These are phyloP conservation scores for Pherbina coryleti DNA, from an alignment of 2,888 invertebrate genomes.

Conservation along the genomic window DNA sequence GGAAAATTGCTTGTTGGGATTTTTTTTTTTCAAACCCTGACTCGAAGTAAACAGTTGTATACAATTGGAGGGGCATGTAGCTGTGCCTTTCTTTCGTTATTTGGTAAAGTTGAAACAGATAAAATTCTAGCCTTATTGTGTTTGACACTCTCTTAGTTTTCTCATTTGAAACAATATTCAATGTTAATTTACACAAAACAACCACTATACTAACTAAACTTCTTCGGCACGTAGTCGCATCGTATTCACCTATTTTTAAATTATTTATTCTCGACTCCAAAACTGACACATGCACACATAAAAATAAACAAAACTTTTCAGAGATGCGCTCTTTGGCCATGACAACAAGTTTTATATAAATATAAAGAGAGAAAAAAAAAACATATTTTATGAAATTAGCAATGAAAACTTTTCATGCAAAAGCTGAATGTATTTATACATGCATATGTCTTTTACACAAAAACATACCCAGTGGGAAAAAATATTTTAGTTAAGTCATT, in stretches of 20 bases:
- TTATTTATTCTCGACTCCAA: background rate
- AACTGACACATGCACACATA: background rate
- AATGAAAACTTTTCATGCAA: slow-evolving; percentile 10
- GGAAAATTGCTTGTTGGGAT: no score
- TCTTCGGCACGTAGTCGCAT: background rate
- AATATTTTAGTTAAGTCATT: no score
- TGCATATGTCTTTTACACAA: background rate
- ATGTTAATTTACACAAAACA: no score
- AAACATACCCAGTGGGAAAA: no score
- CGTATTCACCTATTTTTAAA: background rate
- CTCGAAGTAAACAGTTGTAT: no score
- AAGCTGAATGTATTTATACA: slow-evolving; percentile 4
- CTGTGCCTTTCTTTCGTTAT: no score
- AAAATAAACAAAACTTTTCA: background rate
- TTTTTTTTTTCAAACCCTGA: no score
- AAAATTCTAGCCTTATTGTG: background rate
- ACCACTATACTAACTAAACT: slow-evolving; percentile 5
- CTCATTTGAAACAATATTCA: no score
- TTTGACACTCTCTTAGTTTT: no score
- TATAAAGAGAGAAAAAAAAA: background rate
- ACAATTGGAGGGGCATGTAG: no score
- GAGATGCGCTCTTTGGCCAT: background rate
- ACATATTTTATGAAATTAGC: slow-evolving; percentile 8
- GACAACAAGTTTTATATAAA: background rate
- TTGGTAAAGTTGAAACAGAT: no score